Conservation (phyloP, 1,140 invertebrate species). For the Asobara japonica region DNA sequence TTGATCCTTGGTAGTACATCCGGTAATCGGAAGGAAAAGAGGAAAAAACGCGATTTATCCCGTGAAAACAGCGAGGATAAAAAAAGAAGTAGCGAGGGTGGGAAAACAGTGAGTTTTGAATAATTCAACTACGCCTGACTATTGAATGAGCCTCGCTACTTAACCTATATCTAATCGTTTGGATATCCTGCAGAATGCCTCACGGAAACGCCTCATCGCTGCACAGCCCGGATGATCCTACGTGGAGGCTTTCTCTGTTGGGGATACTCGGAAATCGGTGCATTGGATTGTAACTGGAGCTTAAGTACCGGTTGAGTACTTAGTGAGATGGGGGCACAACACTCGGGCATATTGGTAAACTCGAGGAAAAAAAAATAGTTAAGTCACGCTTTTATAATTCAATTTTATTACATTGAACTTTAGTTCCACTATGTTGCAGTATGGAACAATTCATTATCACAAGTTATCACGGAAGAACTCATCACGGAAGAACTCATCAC, state of each 20-base stretch:
- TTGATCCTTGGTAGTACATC: no score
- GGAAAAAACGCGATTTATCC: neutral
- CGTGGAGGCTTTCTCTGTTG: neutral
- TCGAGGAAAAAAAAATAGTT: neutral
- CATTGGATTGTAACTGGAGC: conserved; percentile 10
- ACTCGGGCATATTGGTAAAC: neutral
- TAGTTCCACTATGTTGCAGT: no score
- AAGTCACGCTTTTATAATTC: no score
- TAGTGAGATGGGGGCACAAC: neutral
- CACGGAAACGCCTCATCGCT: conserved; percentile 12
- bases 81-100: neutral
- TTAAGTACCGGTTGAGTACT: neutral
- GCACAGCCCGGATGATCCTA: neutral
- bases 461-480: no score
- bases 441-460: no score
- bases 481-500: no score
- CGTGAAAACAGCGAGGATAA: neutral
- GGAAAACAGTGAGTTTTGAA: neutral
- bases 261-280: conserved; percentile 20
- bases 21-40: neutral
- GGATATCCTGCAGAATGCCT: neutral
- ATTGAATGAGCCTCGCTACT: neutral
- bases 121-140: conserved; percentile 12
- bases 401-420: no score
- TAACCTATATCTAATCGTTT: conserved; percentile 12